These are phyloP conservation scores for Pygocentrus nattereri DNA, from an alignment of 2,797 vertebrate species.

Conservation along the genomic window DNA sequence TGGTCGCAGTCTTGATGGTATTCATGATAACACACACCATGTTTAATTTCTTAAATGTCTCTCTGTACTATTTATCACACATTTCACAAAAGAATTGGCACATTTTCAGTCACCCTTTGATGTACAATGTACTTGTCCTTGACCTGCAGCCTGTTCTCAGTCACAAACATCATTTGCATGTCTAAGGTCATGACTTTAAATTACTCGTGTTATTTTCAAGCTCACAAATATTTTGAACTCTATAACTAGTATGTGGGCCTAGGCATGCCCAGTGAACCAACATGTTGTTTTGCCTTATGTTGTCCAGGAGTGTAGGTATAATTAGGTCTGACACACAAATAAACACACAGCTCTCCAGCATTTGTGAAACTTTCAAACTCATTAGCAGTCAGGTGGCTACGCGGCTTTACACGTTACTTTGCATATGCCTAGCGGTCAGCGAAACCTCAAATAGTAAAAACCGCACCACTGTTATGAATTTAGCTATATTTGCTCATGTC, in stretches of 20 bases:
- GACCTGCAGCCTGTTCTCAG: neutral
- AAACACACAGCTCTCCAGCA: neutral
- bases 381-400: neutral
- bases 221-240: slow-evolving; percentile 19
- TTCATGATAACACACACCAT: neutral
- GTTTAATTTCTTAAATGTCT: neutral
- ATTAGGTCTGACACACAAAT: neutral
- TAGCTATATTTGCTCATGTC: no score
- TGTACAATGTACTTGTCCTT: neutral
- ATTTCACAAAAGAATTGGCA: neutral
- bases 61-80: neutral
- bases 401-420: neutral
- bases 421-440: neutral
- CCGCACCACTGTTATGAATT: no score
- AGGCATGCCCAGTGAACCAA: neutral
- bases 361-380: neutral
- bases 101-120: neutral
- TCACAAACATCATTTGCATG: slow-evolving; percentile 16
- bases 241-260: no score
- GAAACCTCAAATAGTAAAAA: neutral
- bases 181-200: slow-evolving; percentile 25
- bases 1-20: no score
- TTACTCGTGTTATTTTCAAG: slow-evolving; percentile 45
- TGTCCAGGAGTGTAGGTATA: neutral
- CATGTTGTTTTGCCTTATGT: neutral